Evolutionary conservation across 1,140 invertebrate genomes (phyloP).

Genomic region (Triops cancriformis): DNA sequence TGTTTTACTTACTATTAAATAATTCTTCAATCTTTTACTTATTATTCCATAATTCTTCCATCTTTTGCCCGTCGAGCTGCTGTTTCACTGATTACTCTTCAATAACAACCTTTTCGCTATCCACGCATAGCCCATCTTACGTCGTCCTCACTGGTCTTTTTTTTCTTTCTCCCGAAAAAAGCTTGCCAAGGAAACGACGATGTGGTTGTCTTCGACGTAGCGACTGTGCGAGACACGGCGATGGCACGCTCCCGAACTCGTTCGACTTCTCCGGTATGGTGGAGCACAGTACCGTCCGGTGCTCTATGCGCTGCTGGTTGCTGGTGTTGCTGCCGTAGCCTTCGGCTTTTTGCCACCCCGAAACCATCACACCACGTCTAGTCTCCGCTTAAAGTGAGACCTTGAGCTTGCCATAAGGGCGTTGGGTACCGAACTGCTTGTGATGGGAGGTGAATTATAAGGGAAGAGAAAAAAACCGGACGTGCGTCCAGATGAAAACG

Average conservation of each 20-base stretch:
- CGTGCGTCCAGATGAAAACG: neutral
- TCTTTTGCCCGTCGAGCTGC: neutral
- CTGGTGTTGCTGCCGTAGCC: neutral
- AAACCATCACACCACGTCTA: neutral
- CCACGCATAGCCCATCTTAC: slow-evolving; percentile 3
- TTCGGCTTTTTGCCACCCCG: neutral
- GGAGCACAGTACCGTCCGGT: neutral
- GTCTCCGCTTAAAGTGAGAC: neutral
- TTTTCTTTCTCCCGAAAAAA: neutral
- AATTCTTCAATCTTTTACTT: neutral
- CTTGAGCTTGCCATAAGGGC: slow-evolving; percentile 1
- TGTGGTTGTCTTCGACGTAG: neutral
- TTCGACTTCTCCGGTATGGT: neutral
- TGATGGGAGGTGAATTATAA: neutral
- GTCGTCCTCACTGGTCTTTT: neutral
- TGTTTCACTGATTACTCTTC: neutral
- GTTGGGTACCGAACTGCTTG: neutral
- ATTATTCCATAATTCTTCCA: neutral
- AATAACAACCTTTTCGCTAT: neutral
- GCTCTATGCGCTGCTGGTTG: neutral
- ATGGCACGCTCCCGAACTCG: neutral
- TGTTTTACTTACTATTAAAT: too few species aligned
- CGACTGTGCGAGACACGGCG: neutral
- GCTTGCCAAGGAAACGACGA: neutral
- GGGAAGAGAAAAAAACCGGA: neutral